Conservation (phyloP, 23 tunicate species). For the Trididemnum nubilum region DNA sequence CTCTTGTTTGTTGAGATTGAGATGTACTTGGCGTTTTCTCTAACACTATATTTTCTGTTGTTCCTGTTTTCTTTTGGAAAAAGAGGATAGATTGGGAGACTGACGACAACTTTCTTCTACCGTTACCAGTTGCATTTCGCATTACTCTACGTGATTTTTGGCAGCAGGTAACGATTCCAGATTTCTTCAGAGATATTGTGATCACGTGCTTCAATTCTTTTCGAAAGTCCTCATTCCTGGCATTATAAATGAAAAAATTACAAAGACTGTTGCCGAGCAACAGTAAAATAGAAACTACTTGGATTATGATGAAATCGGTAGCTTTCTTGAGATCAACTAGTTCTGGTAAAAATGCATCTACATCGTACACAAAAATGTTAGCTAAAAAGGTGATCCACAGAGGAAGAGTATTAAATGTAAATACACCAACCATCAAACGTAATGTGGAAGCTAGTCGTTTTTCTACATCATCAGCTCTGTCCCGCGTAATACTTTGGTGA, state of each 20-base stretch:
- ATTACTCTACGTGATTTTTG: not conserved
- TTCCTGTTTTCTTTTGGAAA: not conserved
- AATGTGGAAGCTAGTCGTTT: slow-evolving; percentile 60
- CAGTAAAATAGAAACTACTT: slow-evolving; percentile 34
- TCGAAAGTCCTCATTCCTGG: slow-evolving; percentile 48
- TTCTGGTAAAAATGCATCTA: not conserved
- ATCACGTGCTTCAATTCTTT: slow-evolving; percentile 27
- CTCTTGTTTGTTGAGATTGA: not conserved
- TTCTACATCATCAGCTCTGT: too few relatives aligned
- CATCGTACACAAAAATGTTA: slow-evolving; percentile 13
- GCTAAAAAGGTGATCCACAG: slow-evolving; percentile 11
- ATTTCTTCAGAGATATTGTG: not conserved
- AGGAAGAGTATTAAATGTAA: slow-evolving; percentile 60
- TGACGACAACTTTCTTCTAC: slow-evolving; percentile 43
- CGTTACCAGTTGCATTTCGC: slow-evolving; percentile 46
- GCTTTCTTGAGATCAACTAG: not conserved
- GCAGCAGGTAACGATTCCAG: slow-evolving; percentile 24
- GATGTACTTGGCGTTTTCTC: not conserved
- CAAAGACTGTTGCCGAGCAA: slow-evolving; percentile 69
- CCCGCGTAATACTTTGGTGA: too few relatives aligned
- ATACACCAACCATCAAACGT: slow-evolving; percentile 76
- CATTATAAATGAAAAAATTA: slow-evolving; percentile 77
- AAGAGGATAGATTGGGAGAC: not conserved
- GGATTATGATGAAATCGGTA: not conserved
- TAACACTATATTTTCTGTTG: not conserved